Percentiles rank a stretch among this genome's conserved stretches.
These are phyloP conservation scores for Tethya wilhelma DNA, from an alignment of 37 sponge, comb jelly and placozoan species.

Conservation along the genomic window DNA sequence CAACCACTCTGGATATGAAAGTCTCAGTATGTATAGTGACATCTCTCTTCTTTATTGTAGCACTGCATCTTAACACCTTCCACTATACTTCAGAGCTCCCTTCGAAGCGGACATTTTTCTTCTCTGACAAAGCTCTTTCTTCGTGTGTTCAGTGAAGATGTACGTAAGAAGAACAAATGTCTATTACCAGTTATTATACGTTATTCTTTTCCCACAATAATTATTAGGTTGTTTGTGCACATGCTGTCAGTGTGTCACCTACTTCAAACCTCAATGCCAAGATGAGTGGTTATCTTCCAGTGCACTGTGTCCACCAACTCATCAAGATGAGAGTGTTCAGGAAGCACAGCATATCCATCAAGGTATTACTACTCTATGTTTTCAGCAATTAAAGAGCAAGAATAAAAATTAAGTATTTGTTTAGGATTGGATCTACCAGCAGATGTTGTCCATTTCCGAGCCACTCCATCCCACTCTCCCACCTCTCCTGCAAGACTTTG, in stretches of 20 bases:
- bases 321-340: slow-evolving; percentile 74
- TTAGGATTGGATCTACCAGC: slow-evolving; percentile 78
- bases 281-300: slow-evolving; percentile 81
- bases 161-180: slow-evolving; percentile 1
- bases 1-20: slow-evolving; percentile 67
- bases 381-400: too few species aligned
- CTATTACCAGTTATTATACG: not conserved
- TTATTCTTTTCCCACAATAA: not conserved
- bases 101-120: slow-evolving; percentile 55
- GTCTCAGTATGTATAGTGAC: slow-evolving; percentile 36
- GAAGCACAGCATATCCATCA: slow-evolving; percentile 75
- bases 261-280: slow-evolving; percentile 73
- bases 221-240: slow-evolving; percentile 69
- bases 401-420: not conserved
- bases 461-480: slow-evolving; percentile 78
- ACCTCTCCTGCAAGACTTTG: slow-evolving; percentile 73
- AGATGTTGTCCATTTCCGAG: slow-evolving; percentile 44
- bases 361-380: too few species aligned
- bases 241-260: slow-evolving; percentile 77
- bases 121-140: slow-evolving; percentile 57
- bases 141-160: slow-evolving; percentile 77
- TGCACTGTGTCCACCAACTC: slow-evolving; percentile 90
- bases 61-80: not conserved
- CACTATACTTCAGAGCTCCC: slow-evolving; percentile 20
- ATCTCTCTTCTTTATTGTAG: not conserved